These are phyloP conservation scores for Oryzias melastigma DNA, from an alignment of 2,113 vertebrate species.

Conservation along the genomic window DNA sequence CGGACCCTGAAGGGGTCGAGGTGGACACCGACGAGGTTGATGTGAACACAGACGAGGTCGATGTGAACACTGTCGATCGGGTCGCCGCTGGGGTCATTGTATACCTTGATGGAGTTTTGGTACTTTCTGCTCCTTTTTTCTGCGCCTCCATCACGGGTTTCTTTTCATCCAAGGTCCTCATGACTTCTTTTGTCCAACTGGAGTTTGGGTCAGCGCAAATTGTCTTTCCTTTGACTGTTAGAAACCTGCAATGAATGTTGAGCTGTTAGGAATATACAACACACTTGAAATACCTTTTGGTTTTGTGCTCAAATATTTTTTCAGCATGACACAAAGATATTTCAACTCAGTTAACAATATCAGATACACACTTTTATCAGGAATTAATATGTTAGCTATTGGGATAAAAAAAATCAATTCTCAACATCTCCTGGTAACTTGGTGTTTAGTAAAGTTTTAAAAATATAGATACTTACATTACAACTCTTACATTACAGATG, in stretches of 20 bases:
- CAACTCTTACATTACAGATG: conserved; percentile 29
- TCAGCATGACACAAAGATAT: neutral
- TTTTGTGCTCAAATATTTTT: neutral
- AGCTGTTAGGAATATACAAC: conserved; percentile 4
- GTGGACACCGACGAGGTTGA: too few species aligned
- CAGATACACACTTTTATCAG: too few species aligned
- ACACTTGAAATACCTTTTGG: neutral
- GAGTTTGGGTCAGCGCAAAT: conserved; percentile 54
- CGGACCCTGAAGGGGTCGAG: too few species aligned
- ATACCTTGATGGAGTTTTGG: neutral
- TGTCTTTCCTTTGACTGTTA: accelerated
- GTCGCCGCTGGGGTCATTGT: too few species aligned
- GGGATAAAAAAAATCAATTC: too few species aligned
- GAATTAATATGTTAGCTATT: too few species aligned
- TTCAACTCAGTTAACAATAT: too few species aligned
- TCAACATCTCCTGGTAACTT: too few species aligned
- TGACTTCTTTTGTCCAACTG: conserved; percentile 16
- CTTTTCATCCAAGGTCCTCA: conserved; percentile 22
- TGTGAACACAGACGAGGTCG: too few species aligned
- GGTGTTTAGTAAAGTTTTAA: too few species aligned
- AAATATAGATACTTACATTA: conserved; percentile 54
- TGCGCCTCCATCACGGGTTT: neutral
- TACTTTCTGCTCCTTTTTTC: neutral
- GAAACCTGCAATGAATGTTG: conserved; percentile 45
- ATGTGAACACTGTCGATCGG: too few species aligned